Conservation (phyloP, 1,140 invertebrate species). For the Potamilus streckersoni region DNA sequence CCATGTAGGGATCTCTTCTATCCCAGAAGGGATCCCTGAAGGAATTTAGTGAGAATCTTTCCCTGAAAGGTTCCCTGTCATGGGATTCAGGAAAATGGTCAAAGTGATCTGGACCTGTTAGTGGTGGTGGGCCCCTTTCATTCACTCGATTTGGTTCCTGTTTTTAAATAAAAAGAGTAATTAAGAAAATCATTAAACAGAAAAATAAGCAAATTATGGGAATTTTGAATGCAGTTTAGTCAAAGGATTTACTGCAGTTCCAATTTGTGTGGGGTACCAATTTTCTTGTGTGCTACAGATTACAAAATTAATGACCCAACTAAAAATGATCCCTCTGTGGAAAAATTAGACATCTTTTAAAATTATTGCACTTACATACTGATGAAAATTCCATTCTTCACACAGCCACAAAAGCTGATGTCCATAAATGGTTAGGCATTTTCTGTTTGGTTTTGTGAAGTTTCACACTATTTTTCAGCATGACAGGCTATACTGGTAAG, state of each 20-base stretch:
- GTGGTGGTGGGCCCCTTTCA: neutral
- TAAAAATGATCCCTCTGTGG: no score
- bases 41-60: constrained; percentile 5
- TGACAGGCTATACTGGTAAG: no score
- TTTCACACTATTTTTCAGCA: no score
- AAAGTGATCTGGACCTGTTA: constrained; percentile 3
- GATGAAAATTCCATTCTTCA: no score
- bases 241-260: neutral
- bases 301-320: no score
- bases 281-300: no score
- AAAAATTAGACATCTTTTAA: no score
- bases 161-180: neutral
- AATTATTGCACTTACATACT: no score
- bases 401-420: no score
- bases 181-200: neutral
- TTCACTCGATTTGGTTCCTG: neutral
- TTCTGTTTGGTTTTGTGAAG: no score
- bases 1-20: constrained; percentile 19
- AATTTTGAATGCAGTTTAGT: neutral
- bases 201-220: neutral
- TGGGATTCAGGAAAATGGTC: constrained; percentile 18
- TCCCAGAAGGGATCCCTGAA: constrained; percentile 23
- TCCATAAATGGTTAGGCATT: no score
- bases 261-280: neutral
- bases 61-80: constrained; percentile 10